Base-by-base conservation (phyloP, 1,140 invertebrate species). In the Aphidius gifuensis region DNA sequence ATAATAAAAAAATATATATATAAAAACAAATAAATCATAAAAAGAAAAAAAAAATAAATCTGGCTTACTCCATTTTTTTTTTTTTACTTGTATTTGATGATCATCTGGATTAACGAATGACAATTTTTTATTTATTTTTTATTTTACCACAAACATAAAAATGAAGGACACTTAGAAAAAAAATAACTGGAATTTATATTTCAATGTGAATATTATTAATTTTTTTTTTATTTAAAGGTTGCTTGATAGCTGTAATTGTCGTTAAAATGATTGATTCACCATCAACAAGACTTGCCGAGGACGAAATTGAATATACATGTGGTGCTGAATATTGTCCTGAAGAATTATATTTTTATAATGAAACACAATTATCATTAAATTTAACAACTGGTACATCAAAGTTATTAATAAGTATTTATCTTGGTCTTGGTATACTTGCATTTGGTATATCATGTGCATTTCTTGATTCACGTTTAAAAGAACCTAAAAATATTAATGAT, bases 381-480 rank as follows among this genome's bases (percentile, higher is more conserved):
- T 69, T 85, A 39, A 70, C 80, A 53, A 72, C 66, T 58, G 80
- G 62, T 54, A 85, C 72, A 62, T 79, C 78, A 54, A 82, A 64
- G 59, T 76, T 85, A 38, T 66, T 82, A 66, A 82, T 77, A 48
- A 84, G 71, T 64, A 79, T 80, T 23, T 88, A 85, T 77, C 79
- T 86, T 0, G 80, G 81, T 1, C 73, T 86, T 40, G 81, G 82
- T 2, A 69, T 84, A 0, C 73, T 84, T 9, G 83, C 83, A 3
- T 72, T 86, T 58, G 68, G 81, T 5, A 72, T 87, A 5, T 83
- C 86, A 0, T 76, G 80, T 32, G 72, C 83, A 6, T 83, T 85
- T 39, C 73, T 85, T 45, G 83, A 85, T 61, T 80, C 76, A 6
- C 78, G 63, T 63, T 78, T 71, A 79, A 80, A 70, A 61, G 76